Percentiles rank a stretch among this genome's conserved stretches.
Conservation (phyloP, 2,113 vertebrate genomes). For the Fregetta grallaria region DNA sequence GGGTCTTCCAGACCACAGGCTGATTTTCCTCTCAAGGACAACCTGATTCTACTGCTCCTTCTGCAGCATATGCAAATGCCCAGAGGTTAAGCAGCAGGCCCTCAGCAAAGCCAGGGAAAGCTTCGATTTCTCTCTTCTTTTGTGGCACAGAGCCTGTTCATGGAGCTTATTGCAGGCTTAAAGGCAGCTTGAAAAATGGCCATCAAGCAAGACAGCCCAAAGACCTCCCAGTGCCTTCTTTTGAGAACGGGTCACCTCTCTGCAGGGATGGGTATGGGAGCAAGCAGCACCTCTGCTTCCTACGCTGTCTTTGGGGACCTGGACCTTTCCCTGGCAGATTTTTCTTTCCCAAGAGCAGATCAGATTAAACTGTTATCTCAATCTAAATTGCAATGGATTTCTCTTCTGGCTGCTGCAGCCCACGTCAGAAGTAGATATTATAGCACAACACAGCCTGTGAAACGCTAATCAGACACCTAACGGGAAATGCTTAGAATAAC, state of each 20-base stretch:
- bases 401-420: background rate
- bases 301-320: too few relatives aligned
- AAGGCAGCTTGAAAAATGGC: background rate
- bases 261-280: background rate
- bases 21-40: background rate
- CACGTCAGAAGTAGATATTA: background rate
- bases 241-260: background rate
- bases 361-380: background rate
- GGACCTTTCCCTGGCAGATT: background rate
- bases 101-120: background rate
- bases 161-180: background rate
- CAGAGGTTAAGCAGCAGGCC: background rate
- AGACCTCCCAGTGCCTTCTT: background rate
- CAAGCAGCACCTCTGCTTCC: background rate
- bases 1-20: fast-evolving
- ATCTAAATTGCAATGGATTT: background rate
- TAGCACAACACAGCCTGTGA: background rate
- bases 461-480: constrained; percentile 16
- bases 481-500: constrained; percentile 5
- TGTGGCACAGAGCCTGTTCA: background rate
- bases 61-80: background rate
- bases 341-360: background rate
- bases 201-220: background rate
- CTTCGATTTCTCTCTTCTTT: background rate
- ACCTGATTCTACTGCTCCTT: background rate